Percentiles rank a stretch among this genome's conserved stretches.
phyloP scores from a whole-genome alignment of 2,888 invertebrate species.

The Polymixis flavicincta region DNA sequence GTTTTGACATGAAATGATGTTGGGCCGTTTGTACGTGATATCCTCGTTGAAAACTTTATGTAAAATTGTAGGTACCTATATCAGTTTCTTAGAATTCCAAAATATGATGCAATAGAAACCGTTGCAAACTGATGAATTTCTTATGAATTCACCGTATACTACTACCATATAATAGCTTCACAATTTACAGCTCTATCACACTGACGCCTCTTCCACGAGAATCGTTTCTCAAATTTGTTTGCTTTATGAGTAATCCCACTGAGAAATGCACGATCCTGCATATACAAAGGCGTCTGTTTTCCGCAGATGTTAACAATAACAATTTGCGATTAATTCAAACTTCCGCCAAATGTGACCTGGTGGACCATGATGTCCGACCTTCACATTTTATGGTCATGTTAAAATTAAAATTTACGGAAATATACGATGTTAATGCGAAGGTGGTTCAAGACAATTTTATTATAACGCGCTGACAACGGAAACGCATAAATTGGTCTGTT shows the following conservation, averaged over 20 bases:
- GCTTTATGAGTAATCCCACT: constrained; percentile 39
- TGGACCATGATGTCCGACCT: constrained; percentile 64
- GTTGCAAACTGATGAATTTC: too few species aligned
- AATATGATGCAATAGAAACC: constrained; percentile 22
- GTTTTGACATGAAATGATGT: constrained; percentile 17
- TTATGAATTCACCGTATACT: too few species aligned
- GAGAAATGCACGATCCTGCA: constrained; percentile 33
- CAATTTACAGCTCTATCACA: constrained; percentile 17
- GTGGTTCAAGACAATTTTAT: constrained; percentile 64
- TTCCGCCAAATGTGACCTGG: constrained; percentile 75
- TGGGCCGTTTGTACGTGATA: constrained; percentile 18
- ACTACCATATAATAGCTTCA: too few species aligned
- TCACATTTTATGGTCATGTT: constrained; percentile 72
- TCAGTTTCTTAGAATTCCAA: constrained; percentile 15
- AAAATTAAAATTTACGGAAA: constrained; percentile 74
- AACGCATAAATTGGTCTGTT: constrained; percentile 63
- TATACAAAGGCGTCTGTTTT: constrained; percentile 46
- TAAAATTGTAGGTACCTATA: constrained; percentile 24
- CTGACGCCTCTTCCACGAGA: constrained; percentile 23
- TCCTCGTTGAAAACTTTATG: constrained; percentile 41
- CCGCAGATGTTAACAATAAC: constrained; percentile 54
- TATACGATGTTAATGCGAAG: constrained; percentile 66
- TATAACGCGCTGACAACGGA: constrained; percentile 66
- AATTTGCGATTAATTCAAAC: constrained; percentile 63
- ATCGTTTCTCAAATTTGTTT: constrained; percentile 38